These are phyloP conservation scores for Tenodera sinensis DNA, from an alignment of 2,888 invertebrate species.

Conservation along the genomic window DNA sequence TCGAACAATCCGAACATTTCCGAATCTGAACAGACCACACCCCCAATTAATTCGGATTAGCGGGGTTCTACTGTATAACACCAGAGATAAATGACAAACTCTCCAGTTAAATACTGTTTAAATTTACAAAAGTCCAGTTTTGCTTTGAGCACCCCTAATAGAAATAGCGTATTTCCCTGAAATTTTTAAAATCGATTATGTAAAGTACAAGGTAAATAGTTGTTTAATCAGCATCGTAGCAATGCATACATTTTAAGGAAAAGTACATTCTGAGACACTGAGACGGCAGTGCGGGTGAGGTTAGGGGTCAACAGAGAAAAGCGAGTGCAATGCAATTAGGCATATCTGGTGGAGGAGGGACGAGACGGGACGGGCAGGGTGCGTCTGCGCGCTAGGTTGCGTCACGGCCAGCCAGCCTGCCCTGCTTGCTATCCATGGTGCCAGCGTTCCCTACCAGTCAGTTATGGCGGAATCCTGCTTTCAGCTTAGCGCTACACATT, in stretches of 20 bases:
- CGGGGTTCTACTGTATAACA: too few relatives aligned
- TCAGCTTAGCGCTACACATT: constrained; percentile 32
- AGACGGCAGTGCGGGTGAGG: neutral
- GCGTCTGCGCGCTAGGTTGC: constrained; percentile 23
- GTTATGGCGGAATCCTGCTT: constrained; percentile 34
- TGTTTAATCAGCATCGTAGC: neutral
- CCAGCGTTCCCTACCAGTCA: constrained; percentile 21
- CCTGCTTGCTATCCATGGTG: neutral
- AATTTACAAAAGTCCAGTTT: too few relatives aligned
- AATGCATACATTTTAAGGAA: neutral
- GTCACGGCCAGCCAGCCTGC: constrained; percentile 16
- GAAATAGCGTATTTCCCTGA: too few relatives aligned
- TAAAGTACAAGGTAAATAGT: neutral
- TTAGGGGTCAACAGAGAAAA: neutral
- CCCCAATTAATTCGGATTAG: too few relatives aligned
- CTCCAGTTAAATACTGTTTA: too few relatives aligned
- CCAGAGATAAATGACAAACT: too few relatives aligned
- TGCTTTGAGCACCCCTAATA: too few relatives aligned
- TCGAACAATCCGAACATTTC: too few relatives aligned
- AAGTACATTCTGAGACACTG: neutral
- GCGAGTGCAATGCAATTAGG: constrained; percentile 30
- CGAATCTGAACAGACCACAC: too few relatives aligned
- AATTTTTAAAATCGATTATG: too few relatives aligned
- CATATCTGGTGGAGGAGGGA: constrained; percentile 23
- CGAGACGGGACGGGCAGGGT: constrained; percentile 6